These are phyloP conservation scores for Ferdinandea cuprea DNA, from an alignment of 2,888 invertebrate genomes.

Conservation along the genomic window DNA sequence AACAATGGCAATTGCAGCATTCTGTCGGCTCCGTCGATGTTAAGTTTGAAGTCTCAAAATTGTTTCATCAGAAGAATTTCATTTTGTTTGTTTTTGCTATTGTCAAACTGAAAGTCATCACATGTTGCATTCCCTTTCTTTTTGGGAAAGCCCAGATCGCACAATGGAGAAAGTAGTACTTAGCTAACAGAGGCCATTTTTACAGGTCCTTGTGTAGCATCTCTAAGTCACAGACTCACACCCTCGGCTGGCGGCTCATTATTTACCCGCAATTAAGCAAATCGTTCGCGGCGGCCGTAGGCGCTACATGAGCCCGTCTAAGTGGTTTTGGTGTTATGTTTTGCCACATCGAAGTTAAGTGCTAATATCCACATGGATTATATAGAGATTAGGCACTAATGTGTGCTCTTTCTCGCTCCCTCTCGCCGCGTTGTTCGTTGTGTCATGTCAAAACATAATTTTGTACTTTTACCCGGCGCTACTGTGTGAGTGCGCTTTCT, in stretches of 20 bases:
- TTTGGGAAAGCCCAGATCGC: no score
- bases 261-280: conserved; percentile 68
- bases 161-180: background rate
- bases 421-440: no score
- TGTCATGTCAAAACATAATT: conserved; percentile 74
- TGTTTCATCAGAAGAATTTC: no score
- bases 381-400: conserved; percentile 70
- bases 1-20: no score
- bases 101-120: no score
- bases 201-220: background rate
- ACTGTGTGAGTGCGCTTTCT: conserved; percentile 15
- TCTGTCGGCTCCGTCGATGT: no score
- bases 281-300: conserved; percentile 55
- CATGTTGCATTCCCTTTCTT: no score
- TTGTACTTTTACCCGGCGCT: conserved; percentile 60
- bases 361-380: conserved; percentile 73
- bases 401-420: conserved; percentile 29
- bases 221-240: conserved; percentile 6
- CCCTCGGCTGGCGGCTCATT: conserved; percentile 16
- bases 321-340: conserved; percentile 50
- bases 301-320: conserved; percentile 43
- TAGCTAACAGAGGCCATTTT: background rate
- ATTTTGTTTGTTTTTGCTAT: no score
- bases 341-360: conserved; percentile 62
- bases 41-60: no score